Evolutionary conservation across 1,140 invertebrate genomes (phyloP), one percentile per base, ranked within the genome.

Genomic region (Odontomachus brunneus): DNA sequence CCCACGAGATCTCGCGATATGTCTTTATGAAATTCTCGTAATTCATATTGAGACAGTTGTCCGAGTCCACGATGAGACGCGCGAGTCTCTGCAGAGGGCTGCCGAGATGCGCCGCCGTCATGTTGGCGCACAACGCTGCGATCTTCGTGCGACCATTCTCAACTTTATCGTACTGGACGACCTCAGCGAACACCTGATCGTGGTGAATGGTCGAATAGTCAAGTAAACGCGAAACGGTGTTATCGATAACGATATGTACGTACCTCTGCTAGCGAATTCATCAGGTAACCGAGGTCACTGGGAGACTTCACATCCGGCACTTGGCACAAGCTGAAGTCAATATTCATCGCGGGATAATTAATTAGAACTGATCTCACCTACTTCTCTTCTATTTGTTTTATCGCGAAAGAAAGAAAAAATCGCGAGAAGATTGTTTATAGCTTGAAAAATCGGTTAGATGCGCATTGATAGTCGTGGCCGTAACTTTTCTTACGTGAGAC

Each of bases 81-180:
- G 88, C 91, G 12, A 92, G 69, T 88, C 90, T 86, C 3, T 92
- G 74, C 7, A 92, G 22, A 3, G 91, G 90, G 26, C 66, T 71
- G 9, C 85, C 84, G 9, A 89, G 66, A 65, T 85, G 82, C 0
- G 72, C 29, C 49, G 94, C 90, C 3, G 87, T 93, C 95, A 96
- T 96, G 4, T 93, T 93, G 1, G 92, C 89, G 90, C 96, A 96
- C 2, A 95, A 69, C 11, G 90, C 92, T 26, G 94, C 92, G 48
- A 96, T 95, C 2, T 94, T 95, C 2, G 95, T 95, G 81, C 94
- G 93, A 2, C 93, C 94, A 3, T 92, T 93, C 22, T 94, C 94
- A 59, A 96, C 94, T 89, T 94, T 94, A 72, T 96, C 95, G 88
- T 96, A 96, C 86, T 96, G 96, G 12, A 96, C 95, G 66, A 94